Conservation (phyloP, 2,888 invertebrate genomes). For the Drymonia ruficornis region DNA sequence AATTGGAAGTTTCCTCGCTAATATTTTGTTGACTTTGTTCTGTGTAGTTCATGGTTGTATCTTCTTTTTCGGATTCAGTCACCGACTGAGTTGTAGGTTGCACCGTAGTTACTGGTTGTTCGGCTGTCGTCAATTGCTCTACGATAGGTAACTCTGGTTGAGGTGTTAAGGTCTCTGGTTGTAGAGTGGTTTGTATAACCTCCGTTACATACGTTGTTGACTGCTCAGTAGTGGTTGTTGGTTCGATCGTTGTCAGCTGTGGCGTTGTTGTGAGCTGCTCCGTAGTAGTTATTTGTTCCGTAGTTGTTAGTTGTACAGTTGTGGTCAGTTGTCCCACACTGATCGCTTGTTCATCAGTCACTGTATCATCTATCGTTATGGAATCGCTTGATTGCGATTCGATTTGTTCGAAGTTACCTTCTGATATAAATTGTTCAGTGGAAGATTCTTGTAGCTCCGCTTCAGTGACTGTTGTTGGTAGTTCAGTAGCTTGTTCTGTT, state of each 20-base stretch:
- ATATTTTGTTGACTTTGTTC: no score
- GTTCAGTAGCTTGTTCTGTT: not conserved
- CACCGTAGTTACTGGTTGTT: not conserved
- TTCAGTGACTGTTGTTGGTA: not conserved
- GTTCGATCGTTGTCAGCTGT: conserved; percentile 7
- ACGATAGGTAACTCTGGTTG: no score
- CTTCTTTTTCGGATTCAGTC: not conserved
- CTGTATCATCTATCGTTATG: conserved; percentile 6
- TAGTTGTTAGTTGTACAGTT: conserved; percentile 1
- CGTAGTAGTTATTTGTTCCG: no score
- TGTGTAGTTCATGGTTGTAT: not conserved
- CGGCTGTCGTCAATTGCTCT: no score
- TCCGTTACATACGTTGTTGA: no score
- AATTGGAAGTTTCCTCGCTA: no score
- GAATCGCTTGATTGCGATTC: not conserved
- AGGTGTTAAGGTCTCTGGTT: no score
- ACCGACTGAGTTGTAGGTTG: not conserved
- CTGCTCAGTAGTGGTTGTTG: not conserved
- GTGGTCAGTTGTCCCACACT: conserved; percentile 6
- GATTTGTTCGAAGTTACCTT: no score
- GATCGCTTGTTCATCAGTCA: conserved; percentile 7
- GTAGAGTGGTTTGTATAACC: no score
- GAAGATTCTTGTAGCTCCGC: no score
- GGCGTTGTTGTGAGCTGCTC: no score
- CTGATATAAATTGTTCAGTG: not conserved